Evolutionary conservation across 2,888 invertebrate genomes (phyloP), one percentile per base, ranked within the genome.

Genomic region (Torymus aiolomorphi): DNA sequence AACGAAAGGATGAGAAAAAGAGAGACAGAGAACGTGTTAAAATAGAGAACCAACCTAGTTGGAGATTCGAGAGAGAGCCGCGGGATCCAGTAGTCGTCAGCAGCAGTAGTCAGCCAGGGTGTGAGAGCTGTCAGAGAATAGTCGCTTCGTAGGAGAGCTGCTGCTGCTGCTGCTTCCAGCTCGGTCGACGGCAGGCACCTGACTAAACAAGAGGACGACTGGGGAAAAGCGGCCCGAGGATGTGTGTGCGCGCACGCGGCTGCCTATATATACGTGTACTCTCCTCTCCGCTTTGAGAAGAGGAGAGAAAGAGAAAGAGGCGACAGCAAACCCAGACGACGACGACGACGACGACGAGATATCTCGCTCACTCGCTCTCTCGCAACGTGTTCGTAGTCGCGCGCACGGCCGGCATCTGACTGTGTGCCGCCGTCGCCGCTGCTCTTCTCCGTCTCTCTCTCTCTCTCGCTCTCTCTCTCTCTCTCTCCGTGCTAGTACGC

Each of bases 401-500:
- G 85, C 85, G 86, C 88, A 86, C 88, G 87, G 87, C 86, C 86
- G 85, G 86, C 87, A 86, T 87, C 87, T 85, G 88, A 89, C 89
- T 88, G 88, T 86, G 82, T 76, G 78, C 67, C 85, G 85, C 83
- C 84, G 85, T 86, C 11, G 61, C 61, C 20, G 31, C 69, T 49
- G 57, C 62, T 51, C 16, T 42, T 8, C 42, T 42, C 42, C 8
- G 8, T 42, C 42, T 42, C 42, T 42, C 42, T 42, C 31, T 31
- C 31, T 31, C 31, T 31, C 31, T 31, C 31, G 3, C 31, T 31
- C 4, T 31, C 31, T 31, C 31, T 31, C 31, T 24, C 24, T 24
- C 31, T 31, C 4, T 57, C 16, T 16, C 62, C 62, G 62, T 16
- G 24, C 20, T 12, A 14, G 24, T 24, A 24, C n/a, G 18, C 16